Evolutionary conservation across 1,140 invertebrate species (phyloP).

Genomic region (Agrilus planipennis): DNA sequence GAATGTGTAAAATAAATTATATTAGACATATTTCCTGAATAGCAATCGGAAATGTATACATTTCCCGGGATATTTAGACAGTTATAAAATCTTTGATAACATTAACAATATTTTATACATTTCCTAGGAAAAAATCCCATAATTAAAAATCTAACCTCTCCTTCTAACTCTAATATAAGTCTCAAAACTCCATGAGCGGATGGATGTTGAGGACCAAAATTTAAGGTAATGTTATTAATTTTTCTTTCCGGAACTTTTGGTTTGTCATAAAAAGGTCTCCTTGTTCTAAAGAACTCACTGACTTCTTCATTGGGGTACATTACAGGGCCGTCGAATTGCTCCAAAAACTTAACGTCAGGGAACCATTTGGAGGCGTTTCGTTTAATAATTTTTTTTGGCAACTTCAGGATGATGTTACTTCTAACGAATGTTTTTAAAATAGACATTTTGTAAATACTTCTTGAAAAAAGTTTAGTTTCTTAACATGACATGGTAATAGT

Average conservation of each 20-base stretch:
- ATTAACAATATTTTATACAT: no score
- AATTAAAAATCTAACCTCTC: no score
- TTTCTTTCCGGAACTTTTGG: conserved; percentile 33
- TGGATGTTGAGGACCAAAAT: conserved; percentile 79
- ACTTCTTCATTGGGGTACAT: conserved; percentile 42
- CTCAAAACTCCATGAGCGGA: conserved; percentile 78
- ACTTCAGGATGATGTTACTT: background rate
- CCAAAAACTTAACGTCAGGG: conserved; percentile 45
- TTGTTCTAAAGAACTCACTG: conserved; percentile 29
- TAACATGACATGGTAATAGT: no score
- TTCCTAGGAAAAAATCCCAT: no score
- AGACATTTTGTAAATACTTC: no score
- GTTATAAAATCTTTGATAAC: no score
- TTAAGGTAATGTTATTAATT: conserved; percentile 52
- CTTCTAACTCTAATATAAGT: conserved; percentile 62
- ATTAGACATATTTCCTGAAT: no score
- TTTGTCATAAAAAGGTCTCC: conserved; percentile 30
- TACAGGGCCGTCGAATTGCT: conserved; percentile 43
- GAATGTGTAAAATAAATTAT: no score
- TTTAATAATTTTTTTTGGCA: background rate
- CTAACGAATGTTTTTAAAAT: background rate
- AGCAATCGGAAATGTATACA: no score
- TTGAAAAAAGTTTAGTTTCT: no score
- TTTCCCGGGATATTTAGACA: no score
- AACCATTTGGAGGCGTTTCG: conserved; percentile 27